These are phyloP conservation scores for Microctonus hyperodae DNA, from an alignment of 2,888 invertebrate species.

Conservation along the genomic window DNA sequence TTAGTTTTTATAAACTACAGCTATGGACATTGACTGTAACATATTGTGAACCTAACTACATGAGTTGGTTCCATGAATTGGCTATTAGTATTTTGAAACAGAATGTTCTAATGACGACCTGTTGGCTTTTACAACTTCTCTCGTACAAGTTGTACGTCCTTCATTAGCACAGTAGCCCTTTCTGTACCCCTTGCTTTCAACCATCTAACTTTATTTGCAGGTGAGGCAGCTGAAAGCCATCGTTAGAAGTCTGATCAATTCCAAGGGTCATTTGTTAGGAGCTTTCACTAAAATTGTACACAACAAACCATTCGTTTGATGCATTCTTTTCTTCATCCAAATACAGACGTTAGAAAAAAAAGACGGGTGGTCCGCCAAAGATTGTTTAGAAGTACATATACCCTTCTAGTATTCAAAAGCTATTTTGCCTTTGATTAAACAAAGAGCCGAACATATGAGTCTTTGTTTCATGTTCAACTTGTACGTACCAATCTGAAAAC, in stretches of 20 bases:
- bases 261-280: neutral
- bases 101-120: slow-evolving; percentile 62
- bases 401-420: neutral
- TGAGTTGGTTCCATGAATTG: slow-evolving; percentile 62
- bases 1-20: no score
- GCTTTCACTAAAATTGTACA: neutral
- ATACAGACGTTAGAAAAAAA: neutral
- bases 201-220: slow-evolving; percentile 16
- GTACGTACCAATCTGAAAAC: no score
- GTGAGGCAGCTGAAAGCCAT: slow-evolving; percentile 13
- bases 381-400: neutral
- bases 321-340: neutral
- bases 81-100: slow-evolving; percentile 65
- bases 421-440: neutral
- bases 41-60: neutral
- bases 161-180: slow-evolving; percentile 46
- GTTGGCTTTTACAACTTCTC: slow-evolving; percentile 61
- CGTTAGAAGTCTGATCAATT: slow-evolving; percentile 15
- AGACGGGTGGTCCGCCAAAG: neutral
- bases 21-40: neutral
- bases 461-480: slow-evolving; percentile 5
- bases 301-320: neutral
- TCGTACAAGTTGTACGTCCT: slow-evolving; percentile 47
- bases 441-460: slow-evolving; percentile 2
- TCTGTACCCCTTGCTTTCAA: slow-evolving; percentile 13